phyloP scores from a whole-genome alignment of 2,888 invertebrate species.

The Megalurothrips usitatus region DNA sequence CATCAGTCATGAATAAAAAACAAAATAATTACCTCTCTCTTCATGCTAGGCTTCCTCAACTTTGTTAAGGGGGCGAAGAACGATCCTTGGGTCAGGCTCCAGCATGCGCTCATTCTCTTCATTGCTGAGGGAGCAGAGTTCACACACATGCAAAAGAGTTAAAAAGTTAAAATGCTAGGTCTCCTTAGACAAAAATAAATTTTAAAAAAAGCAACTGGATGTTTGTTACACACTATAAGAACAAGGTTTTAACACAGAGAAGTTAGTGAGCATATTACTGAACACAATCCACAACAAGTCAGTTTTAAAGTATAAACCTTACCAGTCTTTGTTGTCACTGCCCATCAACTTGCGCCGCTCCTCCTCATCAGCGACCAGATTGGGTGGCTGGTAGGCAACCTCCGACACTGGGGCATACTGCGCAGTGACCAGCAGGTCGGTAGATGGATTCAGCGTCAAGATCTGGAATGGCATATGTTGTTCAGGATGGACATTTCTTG shows the following conservation, averaged over 20 bases:
- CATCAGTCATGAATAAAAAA: neutral
- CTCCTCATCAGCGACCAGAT: conserved; percentile 55
- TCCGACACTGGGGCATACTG: conserved; percentile 73
- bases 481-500: conserved; percentile 14
- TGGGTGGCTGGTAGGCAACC: conserved; percentile 58
- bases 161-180: conserved; percentile 21
- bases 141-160: neutral
- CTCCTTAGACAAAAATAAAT: neutral
- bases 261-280: conserved; percentile 4
- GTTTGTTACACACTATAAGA: neutral
- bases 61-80: conserved; percentile 59
- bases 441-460: conserved; percentile 67
- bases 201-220: conserved; percentile 11
- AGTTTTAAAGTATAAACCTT: conserved; percentile 40
- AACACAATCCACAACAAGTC: neutral
- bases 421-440: conserved; percentile 66
- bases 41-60: conserved; percentile 51
- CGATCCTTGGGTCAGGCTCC: conserved; percentile 64
- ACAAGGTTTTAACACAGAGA: neutral
- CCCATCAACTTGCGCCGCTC: conserved; percentile 70
- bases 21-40: conserved; percentile 26
- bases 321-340: conserved; percentile 67
- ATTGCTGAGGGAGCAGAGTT: conserved; percentile 48
- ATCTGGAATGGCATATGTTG: conserved; percentile 43
- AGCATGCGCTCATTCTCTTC: conserved; percentile 74